These are phyloP conservation scores for Paradisaea rubra DNA, from an alignment of 2,113 vertebrate genomes.

Conservation along the genomic window DNA sequence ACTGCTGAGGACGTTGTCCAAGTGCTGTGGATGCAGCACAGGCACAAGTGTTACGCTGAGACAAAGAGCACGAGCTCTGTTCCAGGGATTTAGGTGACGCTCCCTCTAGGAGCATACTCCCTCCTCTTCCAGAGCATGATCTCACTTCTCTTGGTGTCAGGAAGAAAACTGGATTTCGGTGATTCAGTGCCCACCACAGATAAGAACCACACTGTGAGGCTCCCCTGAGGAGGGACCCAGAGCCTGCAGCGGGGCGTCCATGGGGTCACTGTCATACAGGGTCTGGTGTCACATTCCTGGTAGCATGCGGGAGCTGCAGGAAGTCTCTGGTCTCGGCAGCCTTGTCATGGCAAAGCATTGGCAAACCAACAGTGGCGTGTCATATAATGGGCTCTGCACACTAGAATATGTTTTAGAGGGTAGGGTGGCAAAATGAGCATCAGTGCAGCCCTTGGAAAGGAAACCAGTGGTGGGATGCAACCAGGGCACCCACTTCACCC, in stretches of 20 bases:
- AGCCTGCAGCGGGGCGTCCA: accelerated
- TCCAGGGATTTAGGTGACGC: neutral
- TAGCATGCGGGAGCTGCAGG: neutral
- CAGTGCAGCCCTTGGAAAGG: neutral
- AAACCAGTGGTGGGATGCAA: neutral
- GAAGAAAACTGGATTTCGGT: neutral
- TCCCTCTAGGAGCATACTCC: neutral
- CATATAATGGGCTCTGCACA: neutral
- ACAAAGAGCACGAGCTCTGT: neutral
- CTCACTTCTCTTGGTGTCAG: neutral
- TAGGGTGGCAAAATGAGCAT: neutral
- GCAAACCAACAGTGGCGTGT: accelerated
- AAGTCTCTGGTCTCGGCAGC: neutral
- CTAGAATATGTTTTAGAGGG: neutral
- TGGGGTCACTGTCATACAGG: neutral
- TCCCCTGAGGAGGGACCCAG: neutral
- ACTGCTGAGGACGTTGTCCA: neutral
- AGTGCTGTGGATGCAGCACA: accelerated
- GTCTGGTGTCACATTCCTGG: neutral
- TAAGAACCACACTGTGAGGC: neutral
- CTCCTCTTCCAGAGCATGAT: neutral
- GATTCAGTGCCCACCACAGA: neutral
- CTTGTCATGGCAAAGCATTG: neutral
- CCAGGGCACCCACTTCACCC: neutral
- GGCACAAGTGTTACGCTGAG: accelerated